phyloP scores from a whole-genome alignment of 2,888 invertebrate species.

The Alviniconcha strummeri region DNA sequence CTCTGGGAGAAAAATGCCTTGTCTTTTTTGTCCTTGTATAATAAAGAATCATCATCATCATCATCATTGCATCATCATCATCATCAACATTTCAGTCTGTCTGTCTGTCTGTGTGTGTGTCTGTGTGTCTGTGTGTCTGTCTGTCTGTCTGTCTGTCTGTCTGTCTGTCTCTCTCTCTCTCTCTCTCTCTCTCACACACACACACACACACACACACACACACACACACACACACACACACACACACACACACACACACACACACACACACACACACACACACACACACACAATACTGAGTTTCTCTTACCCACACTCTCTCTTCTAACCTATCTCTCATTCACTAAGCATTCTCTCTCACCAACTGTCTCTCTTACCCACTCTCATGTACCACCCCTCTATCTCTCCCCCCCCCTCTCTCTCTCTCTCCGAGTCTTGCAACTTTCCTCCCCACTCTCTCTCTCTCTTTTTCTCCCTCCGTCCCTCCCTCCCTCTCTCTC shows the following conservation, averaged over 20 bases:
- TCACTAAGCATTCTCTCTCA: neutral
- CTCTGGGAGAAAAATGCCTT: too few species aligned
- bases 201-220: neutral
- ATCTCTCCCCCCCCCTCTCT: too few species aligned
- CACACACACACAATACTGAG: constrained; percentile 5
- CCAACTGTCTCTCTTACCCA: neutral
- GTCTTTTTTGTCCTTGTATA: too few species aligned
- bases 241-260: constrained; percentile 5
- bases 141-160: neutral
- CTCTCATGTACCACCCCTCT: neutral
- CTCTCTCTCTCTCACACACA: neutral
- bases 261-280: neutral
- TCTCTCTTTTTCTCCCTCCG: neutral
- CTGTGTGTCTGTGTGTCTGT: neutral
- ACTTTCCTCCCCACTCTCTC: neutral
- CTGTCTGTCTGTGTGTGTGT: constrained; percentile 19
- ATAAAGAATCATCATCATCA: neutral
- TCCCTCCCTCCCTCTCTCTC: neutral
- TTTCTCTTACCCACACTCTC: neutral
- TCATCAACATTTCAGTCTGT: neutral
- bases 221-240: neutral
- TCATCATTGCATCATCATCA: neutral
- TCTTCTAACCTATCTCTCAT: neutral
- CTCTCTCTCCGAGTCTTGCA: too few species aligned
- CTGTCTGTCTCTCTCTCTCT: neutral